Conservation (phyloP, 2,113 vertebrate genomes). For the Tricholaema leucomelas region DNA sequence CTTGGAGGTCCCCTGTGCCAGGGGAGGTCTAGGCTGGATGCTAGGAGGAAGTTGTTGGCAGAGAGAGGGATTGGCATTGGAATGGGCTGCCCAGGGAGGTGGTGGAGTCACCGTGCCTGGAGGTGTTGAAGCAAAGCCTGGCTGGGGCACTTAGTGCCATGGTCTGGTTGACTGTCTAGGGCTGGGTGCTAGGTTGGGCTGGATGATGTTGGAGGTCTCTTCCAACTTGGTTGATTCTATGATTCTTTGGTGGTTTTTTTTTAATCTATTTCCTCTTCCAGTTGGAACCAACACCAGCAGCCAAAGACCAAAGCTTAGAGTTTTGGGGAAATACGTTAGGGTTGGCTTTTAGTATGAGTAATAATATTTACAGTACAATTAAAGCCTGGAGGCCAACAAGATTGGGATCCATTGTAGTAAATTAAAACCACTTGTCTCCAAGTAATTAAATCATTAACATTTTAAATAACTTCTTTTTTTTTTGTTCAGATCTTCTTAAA, state of each 20-base stretch:
- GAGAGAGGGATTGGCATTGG: too few relatives aligned
- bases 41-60: too few relatives aligned
- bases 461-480: conserved; percentile 53
- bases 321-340: conserved; percentile 16
- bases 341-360: conserved; percentile 51
- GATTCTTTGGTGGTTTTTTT: neutral
- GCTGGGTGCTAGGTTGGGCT: too few relatives aligned
- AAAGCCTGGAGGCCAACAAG: conserved; percentile 53
- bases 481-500: conserved; percentile 46
- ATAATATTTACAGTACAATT: conserved; percentile 64
- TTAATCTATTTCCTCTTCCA: conserved; percentile 8
- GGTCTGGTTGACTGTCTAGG: too few relatives aligned
- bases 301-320: neutral
- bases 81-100: too few relatives aligned
- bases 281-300: neutral
- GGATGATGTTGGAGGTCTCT: too few relatives aligned
- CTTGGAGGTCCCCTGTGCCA: too few relatives aligned
- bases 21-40: too few relatives aligned
- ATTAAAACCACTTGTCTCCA: conserved; percentile 55
- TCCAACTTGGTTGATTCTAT: too few relatives aligned
- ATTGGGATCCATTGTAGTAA: conserved; percentile 58
- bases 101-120: too few relatives aligned
- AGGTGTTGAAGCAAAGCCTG: too few relatives aligned
- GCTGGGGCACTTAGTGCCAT: too few relatives aligned
- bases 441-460: conserved; percentile 63